Percentiles rank a stretch among this genome's conserved stretches.
Evolutionary conservation across 2,888 invertebrate genomes (phyloP).

Genomic region (Alentia gelatinosa): DNA sequence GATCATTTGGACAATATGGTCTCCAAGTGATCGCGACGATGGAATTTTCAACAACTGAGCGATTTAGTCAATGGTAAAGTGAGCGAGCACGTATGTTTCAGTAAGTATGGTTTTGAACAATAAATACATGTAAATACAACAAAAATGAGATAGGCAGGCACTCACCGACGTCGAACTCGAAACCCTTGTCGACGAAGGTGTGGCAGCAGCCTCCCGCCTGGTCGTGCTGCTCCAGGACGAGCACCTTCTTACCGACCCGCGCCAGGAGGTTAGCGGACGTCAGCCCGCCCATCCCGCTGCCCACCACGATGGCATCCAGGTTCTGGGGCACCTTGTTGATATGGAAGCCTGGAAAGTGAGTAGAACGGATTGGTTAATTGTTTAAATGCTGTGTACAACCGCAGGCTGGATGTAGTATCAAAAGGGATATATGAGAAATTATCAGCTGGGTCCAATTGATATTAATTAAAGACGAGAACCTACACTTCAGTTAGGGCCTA

Average conservation of each 20-base stretch:
- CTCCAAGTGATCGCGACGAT: too few species aligned
- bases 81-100: too few species aligned
- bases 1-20: too few species aligned
- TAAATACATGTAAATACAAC: background rate
- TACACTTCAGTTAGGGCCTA: too few species aligned
- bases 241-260: conserved; percentile 78
- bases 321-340: conserved; percentile 72
- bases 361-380: too few species aligned
- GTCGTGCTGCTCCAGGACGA: conserved; percentile 81
- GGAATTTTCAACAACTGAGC: too few species aligned
- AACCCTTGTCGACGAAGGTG: conserved; percentile 80
- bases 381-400: too few species aligned
- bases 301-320: conserved; percentile 79
- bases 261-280: conserved; percentile 77
- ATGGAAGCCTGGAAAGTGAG: conserved; percentile 74
- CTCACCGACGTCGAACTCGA: conserved; percentile 81
- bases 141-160: background rate
- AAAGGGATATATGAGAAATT: too few species aligned
- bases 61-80: too few species aligned
- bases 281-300: conserved; percentile 80
- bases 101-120: background rate
- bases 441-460: too few species aligned
- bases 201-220: conserved; percentile 81
- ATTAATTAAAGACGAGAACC: too few species aligned
- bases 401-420: too few species aligned